Base-by-base conservation (phyloP, 2,797 vertebrate species). In the Arrhamphus sclerolepis region DNA sequence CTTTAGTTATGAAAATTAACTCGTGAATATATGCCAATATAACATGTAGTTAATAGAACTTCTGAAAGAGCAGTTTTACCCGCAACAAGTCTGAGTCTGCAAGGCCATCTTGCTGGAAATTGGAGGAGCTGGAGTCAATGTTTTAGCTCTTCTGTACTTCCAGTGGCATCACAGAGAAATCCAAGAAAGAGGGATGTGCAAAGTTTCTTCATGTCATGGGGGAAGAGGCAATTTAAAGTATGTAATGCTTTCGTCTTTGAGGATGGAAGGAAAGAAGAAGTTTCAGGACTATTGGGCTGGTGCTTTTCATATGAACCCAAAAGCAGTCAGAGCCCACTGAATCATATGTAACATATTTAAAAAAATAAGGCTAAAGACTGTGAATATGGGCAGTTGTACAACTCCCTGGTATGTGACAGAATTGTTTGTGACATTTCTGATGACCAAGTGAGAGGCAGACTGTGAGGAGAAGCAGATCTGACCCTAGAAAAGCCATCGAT, bases 21-120 rank as follows among this genome's bases (percentile, higher is more conserved):
- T 17, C 13, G 16, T 40, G 13, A 14, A 5, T n/a, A n/a, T n/a
- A n/a, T n/a, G 16, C 14, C 39, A 40, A 40, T 40, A 40, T 17
- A 16, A n/a, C 39, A 40, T 40, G 39, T 13, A 5, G 39, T n/a
- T 14, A 40, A 13, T 14, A 40, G 39, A n/a, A n/a, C n/a, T n/a
- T n/a, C n/a, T 14, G 17, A 40, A 40, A 4, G 39, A 3, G 39
- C 39, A 4, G 39, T 40, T 40, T 40, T 4, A 26, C 6, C 24
- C 2, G 3, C 24, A 26, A 26, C 24, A 6, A 26, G 24, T 40
- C 39, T 40, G 16, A 3, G 39, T 40, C n/a, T 89, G 87, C 66
- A 81, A 94, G 91, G 95, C 96, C 92, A 90, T n/a, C 14, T 38
- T 1, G n/a, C 18, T 0, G 31, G 38, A 13, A 34, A 51, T 14